Percentiles rank a stretch among this genome's conserved stretches.
Conservation (phyloP, 2,797 vertebrate genomes). For the Nyctibius grandis region DNA sequence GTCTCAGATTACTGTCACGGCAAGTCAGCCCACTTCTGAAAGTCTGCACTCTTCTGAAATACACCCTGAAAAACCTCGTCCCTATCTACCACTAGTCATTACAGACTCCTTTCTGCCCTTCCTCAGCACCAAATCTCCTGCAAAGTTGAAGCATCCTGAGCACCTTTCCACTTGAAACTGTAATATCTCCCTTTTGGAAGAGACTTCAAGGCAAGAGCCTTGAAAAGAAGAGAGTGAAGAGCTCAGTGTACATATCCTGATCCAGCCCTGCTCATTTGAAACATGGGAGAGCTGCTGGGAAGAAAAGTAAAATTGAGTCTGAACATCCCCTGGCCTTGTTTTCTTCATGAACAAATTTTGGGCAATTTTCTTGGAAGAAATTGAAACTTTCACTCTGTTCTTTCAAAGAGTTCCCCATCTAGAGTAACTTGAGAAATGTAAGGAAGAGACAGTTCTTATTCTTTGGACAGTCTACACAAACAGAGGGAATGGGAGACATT, state of each 20-base stretch:
- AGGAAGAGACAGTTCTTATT: background rate
- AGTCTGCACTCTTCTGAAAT: background rate
- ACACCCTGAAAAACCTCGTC: background rate
- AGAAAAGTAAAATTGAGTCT: background rate
- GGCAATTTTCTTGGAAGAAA: no score
- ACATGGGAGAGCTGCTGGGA: fast-evolving
- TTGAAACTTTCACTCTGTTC: background rate
- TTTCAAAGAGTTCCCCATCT: no score
- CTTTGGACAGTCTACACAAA: background rate
- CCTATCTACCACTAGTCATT: background rate
- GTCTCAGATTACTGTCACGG: background rate
- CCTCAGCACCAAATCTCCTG: background rate
- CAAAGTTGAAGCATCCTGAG: background rate
- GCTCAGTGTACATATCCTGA: background rate
- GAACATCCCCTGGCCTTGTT: background rate
- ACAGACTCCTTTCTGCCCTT: background rate
- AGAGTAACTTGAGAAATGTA: no score
- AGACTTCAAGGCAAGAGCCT: background rate
- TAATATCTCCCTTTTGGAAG: background rate
- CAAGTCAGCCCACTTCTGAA: background rate
- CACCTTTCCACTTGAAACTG: background rate
- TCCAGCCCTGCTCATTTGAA: background rate
- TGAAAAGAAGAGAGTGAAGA: background rate
- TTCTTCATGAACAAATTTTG: background rate
- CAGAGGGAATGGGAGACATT: background rate